These are phyloP conservation scores for Harpagifer antarcticus DNA, from an alignment of 2,797 vertebrate genomes.

Conservation along the genomic window DNA sequence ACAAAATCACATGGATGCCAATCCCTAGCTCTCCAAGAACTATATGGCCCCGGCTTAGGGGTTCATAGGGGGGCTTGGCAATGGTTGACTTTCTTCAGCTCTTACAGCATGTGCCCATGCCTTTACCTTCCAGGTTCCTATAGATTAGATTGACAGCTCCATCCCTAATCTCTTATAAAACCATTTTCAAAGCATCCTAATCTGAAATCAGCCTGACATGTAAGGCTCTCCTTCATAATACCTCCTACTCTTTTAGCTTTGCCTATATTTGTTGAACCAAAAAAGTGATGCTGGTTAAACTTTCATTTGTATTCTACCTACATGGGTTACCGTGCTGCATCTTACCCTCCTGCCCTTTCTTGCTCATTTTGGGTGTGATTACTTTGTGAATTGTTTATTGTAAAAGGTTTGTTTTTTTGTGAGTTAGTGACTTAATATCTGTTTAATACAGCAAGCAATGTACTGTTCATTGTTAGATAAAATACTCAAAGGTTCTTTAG, in stretches of 20 bases:
- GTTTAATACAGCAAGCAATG: neutral
- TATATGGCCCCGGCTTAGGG: neutral
- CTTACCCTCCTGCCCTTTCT: neutral
- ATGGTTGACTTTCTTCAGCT: conserved; percentile 27
- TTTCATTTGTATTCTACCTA: neutral
- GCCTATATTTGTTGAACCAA: no score
- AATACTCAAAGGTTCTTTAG: conserved; percentile 11
- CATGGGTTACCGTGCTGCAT: neutral
- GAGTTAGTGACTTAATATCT: neutral
- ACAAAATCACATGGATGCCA: conserved; percentile 30
- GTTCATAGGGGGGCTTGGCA: neutral
- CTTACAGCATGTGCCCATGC: conserved; percentile 12
- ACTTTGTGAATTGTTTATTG: neutral
- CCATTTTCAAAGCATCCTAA: neutral
- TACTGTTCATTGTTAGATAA: neutral
- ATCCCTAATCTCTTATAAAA: neutral
- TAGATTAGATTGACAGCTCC: neutral
- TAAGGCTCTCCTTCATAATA: neutral
- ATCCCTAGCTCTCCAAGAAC: conserved; percentile 27
- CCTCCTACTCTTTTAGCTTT: no score
- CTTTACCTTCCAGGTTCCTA: conserved; percentile 6
- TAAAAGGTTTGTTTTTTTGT: neutral
- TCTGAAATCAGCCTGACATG: neutral
- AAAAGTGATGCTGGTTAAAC: neutral
- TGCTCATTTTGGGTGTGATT: neutral